A percentile compares a stretch with the other conserved stretches of the same genome.
These are phyloP conservation scores for Alethe diademata DNA, from an alignment of 2,113 vertebrate species.

Conservation along the genomic window DNA sequence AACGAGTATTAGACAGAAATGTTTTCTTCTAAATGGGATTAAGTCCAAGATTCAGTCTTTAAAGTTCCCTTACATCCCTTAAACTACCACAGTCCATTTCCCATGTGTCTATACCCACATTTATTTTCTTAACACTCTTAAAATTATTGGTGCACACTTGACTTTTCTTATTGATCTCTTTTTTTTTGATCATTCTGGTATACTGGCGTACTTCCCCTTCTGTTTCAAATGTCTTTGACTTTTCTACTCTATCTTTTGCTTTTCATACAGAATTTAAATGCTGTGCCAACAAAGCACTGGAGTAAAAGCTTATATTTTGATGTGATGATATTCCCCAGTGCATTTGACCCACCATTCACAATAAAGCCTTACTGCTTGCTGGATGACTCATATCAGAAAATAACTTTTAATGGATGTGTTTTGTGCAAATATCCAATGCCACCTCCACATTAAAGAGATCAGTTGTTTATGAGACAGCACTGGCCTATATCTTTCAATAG, in stretches of 20 bases:
- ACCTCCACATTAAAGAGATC: not conserved
- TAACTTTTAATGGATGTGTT: not conserved
- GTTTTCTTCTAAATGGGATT: slow-evolving; percentile 22
- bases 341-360: not conserved
- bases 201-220: not conserved
- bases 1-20: not conserved
- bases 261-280: not conserved
- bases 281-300: not conserved
- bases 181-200: not conserved
- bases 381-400: not conserved
- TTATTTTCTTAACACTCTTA: slow-evolving; percentile 16
- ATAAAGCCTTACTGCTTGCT: not conserved
- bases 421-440: not conserved
- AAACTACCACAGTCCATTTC: not conserved
- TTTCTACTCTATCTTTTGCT: not conserved
- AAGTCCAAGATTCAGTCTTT: not conserved
- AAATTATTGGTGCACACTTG: not conserved
- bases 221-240: not conserved
- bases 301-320: not conserved
- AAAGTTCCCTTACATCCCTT: not conserved
- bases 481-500: not conserved
- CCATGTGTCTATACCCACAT: not conserved
- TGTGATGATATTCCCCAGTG: not conserved
- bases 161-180: not conserved
- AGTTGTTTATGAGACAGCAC: not conserved